phyloP scores from a whole-genome alignment of 92 coral and sea anemone species.

The Isaurus tuberculatus region DNA sequence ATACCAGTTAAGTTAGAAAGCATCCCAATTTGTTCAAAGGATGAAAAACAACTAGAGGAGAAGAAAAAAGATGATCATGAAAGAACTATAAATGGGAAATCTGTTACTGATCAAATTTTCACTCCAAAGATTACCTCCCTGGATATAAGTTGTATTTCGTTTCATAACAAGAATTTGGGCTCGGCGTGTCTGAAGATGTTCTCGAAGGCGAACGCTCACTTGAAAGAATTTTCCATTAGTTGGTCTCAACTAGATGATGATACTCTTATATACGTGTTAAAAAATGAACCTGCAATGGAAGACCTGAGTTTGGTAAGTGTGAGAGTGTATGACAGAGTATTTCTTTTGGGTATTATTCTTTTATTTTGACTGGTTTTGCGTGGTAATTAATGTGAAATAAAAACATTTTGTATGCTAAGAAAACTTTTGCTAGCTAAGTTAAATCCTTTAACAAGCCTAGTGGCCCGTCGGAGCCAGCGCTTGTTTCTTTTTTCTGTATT shows the following conservation, averaged over 20 bases:
- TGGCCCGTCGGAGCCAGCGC: no score
- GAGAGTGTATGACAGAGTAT: no score
- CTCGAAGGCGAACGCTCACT: constrained; percentile 48
- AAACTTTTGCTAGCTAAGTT: no score
- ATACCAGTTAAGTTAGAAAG: not conserved
- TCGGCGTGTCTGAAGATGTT: constrained; percentile 76
- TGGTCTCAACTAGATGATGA: constrained; percentile 81
- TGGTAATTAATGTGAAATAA: no score
- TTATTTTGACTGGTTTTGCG: no score
- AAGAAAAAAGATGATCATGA: not conserved
- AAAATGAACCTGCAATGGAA: constrained; percentile 64
- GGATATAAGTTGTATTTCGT: constrained; percentile 69
- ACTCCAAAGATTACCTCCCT: constrained; percentile 68
- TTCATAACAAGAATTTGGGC: constrained; percentile 75
- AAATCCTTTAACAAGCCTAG: no score
- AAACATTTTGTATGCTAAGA: no score
- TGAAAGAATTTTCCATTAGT: constrained; percentile 66
- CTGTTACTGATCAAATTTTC: not conserved
- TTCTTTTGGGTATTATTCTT: no score
- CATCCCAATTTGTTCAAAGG: not conserved
- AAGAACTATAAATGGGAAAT: not conserved
- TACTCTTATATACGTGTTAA: constrained; percentile 62
- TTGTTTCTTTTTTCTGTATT: no score
- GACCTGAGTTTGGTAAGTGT: constrained; percentile 71
- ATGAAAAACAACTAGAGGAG: not conserved